phyloP scores from a whole-genome alignment of 2,797 vertebrate genomes.

The Tiaroga cobitis region DNA sequence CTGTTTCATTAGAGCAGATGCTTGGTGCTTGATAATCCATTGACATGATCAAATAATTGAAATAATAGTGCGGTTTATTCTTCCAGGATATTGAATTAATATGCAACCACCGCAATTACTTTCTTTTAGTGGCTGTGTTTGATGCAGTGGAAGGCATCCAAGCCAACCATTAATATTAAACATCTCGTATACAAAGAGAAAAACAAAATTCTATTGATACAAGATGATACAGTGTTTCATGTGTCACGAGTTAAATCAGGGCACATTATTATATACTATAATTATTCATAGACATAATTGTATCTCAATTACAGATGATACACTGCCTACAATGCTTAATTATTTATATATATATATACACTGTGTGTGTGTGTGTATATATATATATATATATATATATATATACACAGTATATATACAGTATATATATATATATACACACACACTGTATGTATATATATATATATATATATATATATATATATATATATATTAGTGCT shows the following conservation, averaged over 20 bases:
- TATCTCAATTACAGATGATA: too few species aligned
- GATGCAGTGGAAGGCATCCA: neutral
- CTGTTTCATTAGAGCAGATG: neutral
- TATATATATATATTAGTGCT: too few species aligned
- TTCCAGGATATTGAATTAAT: slow-evolving; percentile 3
- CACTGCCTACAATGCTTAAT: too few species aligned
- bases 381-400: neutral
- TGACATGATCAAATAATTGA: neutral
- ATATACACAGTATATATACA: neutral
- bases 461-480: neutral
- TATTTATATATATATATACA: too few species aligned
- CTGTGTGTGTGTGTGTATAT: too few species aligned
- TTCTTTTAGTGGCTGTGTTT: neutral
- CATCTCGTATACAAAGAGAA: neutral
- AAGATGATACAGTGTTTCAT: neutral
- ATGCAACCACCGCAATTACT: neutral
- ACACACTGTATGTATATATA: too few species aligned
- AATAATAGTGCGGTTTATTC: slow-evolving; percentile 2
- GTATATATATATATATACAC: neutral
- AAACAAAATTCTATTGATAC: neutral
- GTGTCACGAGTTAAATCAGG: neutral
- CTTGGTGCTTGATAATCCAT: neutral
- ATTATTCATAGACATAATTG: too few species aligned
- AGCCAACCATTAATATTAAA: neutral
- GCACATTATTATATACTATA: too few species aligned